A percentile compares a stretch with the other conserved stretches of the same genome.
phyloP scores from a whole-genome alignment of 2,113 vertebrate genomes.

The Zosterops lateralis region DNA sequence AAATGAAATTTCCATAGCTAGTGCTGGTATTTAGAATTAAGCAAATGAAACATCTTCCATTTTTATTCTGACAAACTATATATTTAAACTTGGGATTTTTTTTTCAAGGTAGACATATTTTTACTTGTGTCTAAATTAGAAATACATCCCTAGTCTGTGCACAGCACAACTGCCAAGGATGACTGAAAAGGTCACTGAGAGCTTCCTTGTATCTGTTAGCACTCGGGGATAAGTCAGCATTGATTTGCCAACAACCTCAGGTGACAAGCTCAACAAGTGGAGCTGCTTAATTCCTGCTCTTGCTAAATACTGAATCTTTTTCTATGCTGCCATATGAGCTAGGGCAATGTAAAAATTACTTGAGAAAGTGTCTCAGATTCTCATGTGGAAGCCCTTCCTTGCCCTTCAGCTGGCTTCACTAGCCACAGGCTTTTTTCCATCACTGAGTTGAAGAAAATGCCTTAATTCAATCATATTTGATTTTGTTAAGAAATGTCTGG shows the following conservation, averaged over 20 bases:
- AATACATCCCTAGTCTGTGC: not conserved
- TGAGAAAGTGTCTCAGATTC: not conserved
- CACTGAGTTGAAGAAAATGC: not conserved
- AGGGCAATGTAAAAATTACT: not conserved
- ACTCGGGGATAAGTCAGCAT: not conserved
- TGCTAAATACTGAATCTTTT: not conserved
- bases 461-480: not conserved
- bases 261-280: not conserved
- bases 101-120: not conserved
- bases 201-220: not conserved
- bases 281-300: not conserved
- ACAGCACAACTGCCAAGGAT: not conserved
- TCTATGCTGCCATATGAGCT: not conserved
- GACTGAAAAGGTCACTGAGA: not conserved
- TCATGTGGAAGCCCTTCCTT: not conserved
- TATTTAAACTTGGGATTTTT: not conserved
- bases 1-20: not conserved
- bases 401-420: not conserved
- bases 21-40: not conserved
- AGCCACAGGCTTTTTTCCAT: not conserved
- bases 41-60: accelerated
- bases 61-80: not conserved
- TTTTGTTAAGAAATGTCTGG: not conserved
- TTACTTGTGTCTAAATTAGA: not conserved
- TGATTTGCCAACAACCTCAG: not conserved